Conservation (phyloP, 2,888 invertebrate species). For the Ectropis crepuscularia region DNA sequence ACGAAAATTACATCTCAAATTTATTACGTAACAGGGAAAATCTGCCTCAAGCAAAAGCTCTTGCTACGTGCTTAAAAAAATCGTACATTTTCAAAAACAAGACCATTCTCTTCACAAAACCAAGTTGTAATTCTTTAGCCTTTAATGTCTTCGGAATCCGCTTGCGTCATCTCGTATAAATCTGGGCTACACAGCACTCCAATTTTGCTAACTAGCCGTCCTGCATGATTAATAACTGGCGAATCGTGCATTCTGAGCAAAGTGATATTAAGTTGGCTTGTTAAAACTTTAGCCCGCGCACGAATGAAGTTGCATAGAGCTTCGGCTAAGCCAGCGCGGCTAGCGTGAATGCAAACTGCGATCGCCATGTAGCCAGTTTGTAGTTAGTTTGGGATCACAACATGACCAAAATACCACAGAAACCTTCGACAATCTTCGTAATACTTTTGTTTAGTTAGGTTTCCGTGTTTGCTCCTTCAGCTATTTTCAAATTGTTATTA, state of each 20-base stretch:
- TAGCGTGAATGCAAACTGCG: slow-evolving; percentile 5
- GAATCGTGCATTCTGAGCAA: slow-evolving; percentile 79
- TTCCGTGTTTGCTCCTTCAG: no score
- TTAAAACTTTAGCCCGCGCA: slow-evolving; percentile 80
- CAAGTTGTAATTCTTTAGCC: slow-evolving; percentile 37
- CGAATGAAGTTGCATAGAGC: slow-evolving; percentile 68
- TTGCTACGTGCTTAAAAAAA: not conserved
- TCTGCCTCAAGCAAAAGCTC: no score
- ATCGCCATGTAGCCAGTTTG: not conserved
- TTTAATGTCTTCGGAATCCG: slow-evolving; percentile 42
- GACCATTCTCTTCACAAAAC: slow-evolving; percentile 28
- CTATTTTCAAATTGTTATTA: not conserved
- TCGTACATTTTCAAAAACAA: slow-evolving; percentile 18
- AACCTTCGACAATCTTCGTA: not conserved
- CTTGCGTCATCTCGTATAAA: slow-evolving; percentile 51
- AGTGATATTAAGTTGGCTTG: slow-evolving; percentile 85
- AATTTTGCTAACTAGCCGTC: slow-evolving; percentile 80
- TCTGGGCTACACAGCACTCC: slow-evolving; percentile 65
- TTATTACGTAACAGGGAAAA: no score
- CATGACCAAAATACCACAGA: not conserved
- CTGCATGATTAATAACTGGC: slow-evolving; percentile 82
- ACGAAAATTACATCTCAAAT: no score
- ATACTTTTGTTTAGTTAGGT: not conserved
- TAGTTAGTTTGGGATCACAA: not conserved
- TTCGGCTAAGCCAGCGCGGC: slow-evolving; percentile 5